Evolutionary conservation across 2,797 vertebrate species (phyloP).

Genomic region (Lagorchestes hirsutus): DNA sequence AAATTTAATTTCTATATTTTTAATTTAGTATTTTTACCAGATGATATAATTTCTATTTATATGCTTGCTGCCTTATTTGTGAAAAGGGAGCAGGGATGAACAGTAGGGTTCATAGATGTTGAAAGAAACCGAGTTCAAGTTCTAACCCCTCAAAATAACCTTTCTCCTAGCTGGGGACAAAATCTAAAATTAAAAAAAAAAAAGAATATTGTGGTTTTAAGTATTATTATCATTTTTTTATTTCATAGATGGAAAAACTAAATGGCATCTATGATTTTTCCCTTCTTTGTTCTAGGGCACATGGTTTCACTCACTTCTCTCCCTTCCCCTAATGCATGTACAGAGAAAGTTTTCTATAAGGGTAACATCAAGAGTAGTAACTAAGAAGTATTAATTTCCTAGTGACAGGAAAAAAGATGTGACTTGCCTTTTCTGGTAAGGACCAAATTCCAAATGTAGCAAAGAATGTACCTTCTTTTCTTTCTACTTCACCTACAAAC

Average conservation of each 20-base stretch:
- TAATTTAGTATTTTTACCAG: too few relatives aligned
- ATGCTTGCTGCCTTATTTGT: not conserved
- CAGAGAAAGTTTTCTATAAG: not conserved
- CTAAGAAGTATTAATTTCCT: not conserved
- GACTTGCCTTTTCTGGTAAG: not conserved
- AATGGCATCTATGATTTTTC: not conserved
- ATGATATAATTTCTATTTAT: not conserved
- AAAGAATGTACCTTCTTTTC: not conserved
- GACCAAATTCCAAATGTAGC: not conserved
- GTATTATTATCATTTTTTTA: too few relatives aligned
- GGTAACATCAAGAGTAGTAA: not conserved
- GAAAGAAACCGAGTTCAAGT: not conserved
- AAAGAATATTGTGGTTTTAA: not conserved
- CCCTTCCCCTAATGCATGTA: not conserved
- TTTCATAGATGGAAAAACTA: too few relatives aligned
- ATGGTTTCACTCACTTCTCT: not conserved
- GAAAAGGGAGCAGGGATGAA: not conserved
- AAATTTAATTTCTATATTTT: not conserved
- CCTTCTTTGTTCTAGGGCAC: not conserved
- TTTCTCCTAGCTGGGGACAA: not conserved
- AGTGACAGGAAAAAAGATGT: not conserved
- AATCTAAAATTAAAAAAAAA: not conserved
- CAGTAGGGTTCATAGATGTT: not conserved
- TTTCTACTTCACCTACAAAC: not conserved
- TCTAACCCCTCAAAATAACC: not conserved